These are phyloP conservation scores for Cinclus cinclus DNA, from an alignment of 2,113 vertebrate species.

Conservation along the genomic window DNA sequence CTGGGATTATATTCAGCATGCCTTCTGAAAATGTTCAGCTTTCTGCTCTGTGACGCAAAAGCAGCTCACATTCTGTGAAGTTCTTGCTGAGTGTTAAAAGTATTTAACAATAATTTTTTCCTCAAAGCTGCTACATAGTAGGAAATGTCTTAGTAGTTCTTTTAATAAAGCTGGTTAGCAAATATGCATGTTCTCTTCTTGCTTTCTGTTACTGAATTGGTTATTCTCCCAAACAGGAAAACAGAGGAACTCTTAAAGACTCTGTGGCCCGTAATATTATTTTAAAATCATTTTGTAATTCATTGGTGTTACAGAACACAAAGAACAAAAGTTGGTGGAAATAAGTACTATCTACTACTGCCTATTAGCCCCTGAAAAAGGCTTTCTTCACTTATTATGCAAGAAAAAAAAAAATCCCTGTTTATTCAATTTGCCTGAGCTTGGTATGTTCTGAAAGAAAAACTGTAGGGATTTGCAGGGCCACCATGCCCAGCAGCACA, in stretches of 20 bases:
- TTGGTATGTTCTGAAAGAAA: not conserved
- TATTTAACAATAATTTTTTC: not conserved
- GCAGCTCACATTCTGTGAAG: not conserved
- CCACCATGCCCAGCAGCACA: not conserved
- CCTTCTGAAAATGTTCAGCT: not conserved
- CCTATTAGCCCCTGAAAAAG: not conserved
- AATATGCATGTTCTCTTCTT: not conserved
- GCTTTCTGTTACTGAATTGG: slow-evolving; percentile 4
- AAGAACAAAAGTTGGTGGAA: not conserved
- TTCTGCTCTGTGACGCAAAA: not conserved
- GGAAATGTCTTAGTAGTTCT: not conserved
- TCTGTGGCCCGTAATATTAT: not conserved
- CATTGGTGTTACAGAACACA: not conserved
- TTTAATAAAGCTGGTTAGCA: not conserved
- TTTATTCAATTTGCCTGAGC: not conserved
- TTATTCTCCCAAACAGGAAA: not conserved
- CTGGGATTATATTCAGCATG: not conserved
- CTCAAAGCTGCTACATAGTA: not conserved
- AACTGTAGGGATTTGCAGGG: not conserved
- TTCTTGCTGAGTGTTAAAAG: not conserved
- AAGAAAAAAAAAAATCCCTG: not conserved
- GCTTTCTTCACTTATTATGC: not conserved
- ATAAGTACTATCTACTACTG: not conserved
- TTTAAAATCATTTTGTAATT: not conserved
- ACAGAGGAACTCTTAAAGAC: not conserved